phyloP scores from a whole-genome alignment of 2,113 vertebrate species.

The Nesogale talazaci region DNA sequence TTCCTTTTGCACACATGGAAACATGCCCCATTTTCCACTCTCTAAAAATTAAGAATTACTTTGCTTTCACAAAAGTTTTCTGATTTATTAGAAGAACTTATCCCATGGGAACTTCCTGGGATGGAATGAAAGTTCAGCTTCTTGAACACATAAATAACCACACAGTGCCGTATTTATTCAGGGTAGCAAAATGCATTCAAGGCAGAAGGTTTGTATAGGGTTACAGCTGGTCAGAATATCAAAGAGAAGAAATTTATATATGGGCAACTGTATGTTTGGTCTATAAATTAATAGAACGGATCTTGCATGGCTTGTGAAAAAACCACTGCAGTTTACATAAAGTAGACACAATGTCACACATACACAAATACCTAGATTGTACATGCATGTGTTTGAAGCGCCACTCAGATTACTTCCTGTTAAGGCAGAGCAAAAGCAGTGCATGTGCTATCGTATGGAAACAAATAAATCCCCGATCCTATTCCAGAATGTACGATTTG shows the following conservation, averaged over 20 bases:
- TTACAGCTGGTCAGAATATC: conserved; percentile 53
- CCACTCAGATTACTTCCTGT: neutral
- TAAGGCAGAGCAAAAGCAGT: conserved; percentile 18
- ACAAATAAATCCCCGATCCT: neutral
- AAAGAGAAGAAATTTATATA: conserved; percentile 30
- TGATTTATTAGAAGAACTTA: conserved; percentile 68
- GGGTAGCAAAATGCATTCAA: conserved; percentile 60
- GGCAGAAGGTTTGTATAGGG: conserved; percentile 35
- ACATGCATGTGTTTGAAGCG: neutral
- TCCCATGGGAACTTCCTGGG: conserved; percentile 52
- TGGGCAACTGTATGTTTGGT: neutral
- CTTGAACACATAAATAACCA: conserved; percentile 51
- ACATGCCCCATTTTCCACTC: neutral
- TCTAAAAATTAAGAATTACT: conserved; percentile 58
- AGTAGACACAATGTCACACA: neutral
- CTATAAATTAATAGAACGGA: neutral
- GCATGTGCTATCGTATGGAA: neutral
- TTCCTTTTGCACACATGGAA: neutral
- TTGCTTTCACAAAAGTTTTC: conserved; percentile 59
- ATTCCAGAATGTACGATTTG: neutral
- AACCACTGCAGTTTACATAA: neutral
- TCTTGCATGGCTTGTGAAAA: conserved; percentile 16
- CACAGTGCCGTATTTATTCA: conserved; percentile 45
- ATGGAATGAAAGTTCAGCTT: conserved; percentile 39
- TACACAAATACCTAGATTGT: neutral